Evolutionary conservation across 2,888 invertebrate genomes (phyloP).

Genomic region (Thelaira solivaga): DNA sequence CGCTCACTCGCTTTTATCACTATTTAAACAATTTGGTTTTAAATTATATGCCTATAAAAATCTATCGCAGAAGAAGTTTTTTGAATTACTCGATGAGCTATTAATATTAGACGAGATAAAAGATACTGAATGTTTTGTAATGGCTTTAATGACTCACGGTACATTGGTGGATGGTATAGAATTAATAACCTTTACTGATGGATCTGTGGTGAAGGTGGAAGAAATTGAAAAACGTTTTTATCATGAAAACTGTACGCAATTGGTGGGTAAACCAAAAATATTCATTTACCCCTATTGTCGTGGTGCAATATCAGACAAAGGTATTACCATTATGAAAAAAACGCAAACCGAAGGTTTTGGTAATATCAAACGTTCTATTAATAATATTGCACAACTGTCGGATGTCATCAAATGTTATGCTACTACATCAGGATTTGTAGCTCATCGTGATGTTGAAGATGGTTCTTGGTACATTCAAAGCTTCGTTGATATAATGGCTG

Average conservation of each 20-base stretch:
- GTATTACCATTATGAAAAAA: slow-evolving; percentile 60
- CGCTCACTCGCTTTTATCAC: slow-evolving; percentile 79
- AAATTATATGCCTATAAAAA: slow-evolving; percentile 71
- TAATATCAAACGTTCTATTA: slow-evolving; percentile 3
- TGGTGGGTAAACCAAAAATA: slow-evolving; percentile 83
- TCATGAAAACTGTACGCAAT: slow-evolving; percentile 78
- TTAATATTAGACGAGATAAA: slow-evolving; percentile 76
- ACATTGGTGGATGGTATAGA: slow-evolving; percentile 77
- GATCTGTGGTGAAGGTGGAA: slow-evolving; percentile 77
- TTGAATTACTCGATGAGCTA: slow-evolving; percentile 76
- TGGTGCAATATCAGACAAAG: slow-evolving; percentile 73
- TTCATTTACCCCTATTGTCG: slow-evolving; percentile 85
- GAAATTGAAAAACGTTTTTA: slow-evolving; percentile 81
- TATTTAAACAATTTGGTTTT: slow-evolving; percentile 82
- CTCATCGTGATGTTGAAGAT: slow-evolving; percentile 79
- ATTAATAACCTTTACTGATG: slow-evolving; percentile 81
- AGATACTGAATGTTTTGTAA: slow-evolving; percentile 80
- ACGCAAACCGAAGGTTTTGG: slow-evolving; percentile 60
- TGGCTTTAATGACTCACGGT: slow-evolving; percentile 84
- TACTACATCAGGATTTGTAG: slow-evolving; percentile 78
- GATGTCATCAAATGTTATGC: slow-evolving; percentile 84
- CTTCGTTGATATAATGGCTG: slow-evolving; percentile 82
- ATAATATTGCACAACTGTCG: slow-evolving; percentile 70
- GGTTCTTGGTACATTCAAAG: slow-evolving; percentile 86
- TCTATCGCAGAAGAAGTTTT: slow-evolving; percentile 75